These are phyloP conservation scores for Lasaia peninsularis DNA, from an alignment of 1,140 invertebrate genomes.

Conservation along the genomic window DNA sequence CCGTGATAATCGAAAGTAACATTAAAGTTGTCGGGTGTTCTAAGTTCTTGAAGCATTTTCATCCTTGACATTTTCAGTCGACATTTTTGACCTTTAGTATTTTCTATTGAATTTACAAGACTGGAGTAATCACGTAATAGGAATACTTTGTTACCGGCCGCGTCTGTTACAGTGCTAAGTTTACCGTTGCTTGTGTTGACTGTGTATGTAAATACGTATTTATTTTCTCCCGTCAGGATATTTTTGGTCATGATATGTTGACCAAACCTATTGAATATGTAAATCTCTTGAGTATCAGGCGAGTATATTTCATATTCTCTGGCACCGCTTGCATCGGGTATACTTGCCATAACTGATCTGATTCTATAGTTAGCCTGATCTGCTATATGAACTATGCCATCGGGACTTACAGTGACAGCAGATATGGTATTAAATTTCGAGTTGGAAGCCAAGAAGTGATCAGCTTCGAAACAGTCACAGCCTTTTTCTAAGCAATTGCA, in stretches of 20 bases:
- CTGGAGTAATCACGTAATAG: constrained; percentile 92
- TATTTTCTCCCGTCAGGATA: constrained; percentile 93
- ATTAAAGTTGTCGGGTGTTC: constrained; percentile 94
- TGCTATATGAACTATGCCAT: constrained; percentile 95
- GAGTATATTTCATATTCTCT: constrained; percentile 96
- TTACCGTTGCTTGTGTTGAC: constrained; percentile 98
- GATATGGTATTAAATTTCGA: constrained; percentile 97
- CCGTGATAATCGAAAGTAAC: constrained; percentile 95
- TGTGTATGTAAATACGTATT: constrained; percentile 96
- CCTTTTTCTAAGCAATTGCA: constrained; percentile 95
- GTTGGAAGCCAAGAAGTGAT: constrained; percentile 93
- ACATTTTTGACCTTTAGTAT: constrained; percentile 95
- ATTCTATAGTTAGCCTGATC: constrained; percentile 96
- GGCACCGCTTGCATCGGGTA: constrained; percentile 89
- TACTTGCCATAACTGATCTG: constrained; percentile 93
- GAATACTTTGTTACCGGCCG: constrained; percentile 95
- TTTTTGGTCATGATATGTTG: constrained; percentile 95
- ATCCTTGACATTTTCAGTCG: constrained; percentile 91
- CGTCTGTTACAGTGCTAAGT: constrained; percentile 93
- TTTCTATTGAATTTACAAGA: constrained; percentile 95
- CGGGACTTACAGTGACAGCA: constrained; percentile 94
- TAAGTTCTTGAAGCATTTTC: constrained; percentile 92
- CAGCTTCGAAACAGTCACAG: constrained; percentile 94
- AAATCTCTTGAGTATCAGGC: constrained; percentile 96
- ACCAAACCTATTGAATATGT: constrained; percentile 96